A percentile compares a stretch with the other conserved stretches of the same genome.
Conservation (phyloP, 2,113 vertebrate species). For the Melospiza melodia region DNA sequence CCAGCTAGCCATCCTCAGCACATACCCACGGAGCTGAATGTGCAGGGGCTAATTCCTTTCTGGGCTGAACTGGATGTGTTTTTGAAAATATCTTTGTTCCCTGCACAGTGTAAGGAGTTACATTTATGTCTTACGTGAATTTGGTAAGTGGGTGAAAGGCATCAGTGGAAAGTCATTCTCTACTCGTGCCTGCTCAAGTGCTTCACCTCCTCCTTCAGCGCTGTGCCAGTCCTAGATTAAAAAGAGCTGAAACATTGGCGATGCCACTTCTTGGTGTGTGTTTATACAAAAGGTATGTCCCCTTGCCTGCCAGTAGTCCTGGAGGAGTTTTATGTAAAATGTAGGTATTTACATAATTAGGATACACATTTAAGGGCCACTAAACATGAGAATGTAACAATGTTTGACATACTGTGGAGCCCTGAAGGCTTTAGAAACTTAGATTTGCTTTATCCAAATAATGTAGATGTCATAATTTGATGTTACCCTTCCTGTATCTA, state of each 20-base stretch:
- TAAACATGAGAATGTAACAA: background rate
- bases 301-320: background rate
- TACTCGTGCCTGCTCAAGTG: background rate
- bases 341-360: conserved; percentile 59
- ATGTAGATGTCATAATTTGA: conserved; percentile 46
- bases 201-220: background rate
- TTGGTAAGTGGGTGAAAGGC: background rate
- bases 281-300: background rate
- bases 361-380: conserved; percentile 37
- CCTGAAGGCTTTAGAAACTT: conserved; percentile 58
- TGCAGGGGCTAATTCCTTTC: background rate
- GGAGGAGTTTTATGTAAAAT: conserved; percentile 42
- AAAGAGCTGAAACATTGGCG: background rate
- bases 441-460: conserved; percentile 48
- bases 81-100: background rate
- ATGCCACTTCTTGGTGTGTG: background rate
- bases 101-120: background rate
- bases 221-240: background rate
- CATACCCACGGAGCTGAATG: background rate
- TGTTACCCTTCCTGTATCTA: background rate
- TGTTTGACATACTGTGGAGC: conserved; percentile 44
- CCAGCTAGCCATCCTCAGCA: background rate
- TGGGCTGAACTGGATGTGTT: background rate
- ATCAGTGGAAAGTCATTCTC: background rate
- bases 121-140: background rate